These are phyloP conservation scores for Mustela nigripes DNA, from an alignment of 2,113 vertebrate genomes.

Conservation along the genomic window DNA sequence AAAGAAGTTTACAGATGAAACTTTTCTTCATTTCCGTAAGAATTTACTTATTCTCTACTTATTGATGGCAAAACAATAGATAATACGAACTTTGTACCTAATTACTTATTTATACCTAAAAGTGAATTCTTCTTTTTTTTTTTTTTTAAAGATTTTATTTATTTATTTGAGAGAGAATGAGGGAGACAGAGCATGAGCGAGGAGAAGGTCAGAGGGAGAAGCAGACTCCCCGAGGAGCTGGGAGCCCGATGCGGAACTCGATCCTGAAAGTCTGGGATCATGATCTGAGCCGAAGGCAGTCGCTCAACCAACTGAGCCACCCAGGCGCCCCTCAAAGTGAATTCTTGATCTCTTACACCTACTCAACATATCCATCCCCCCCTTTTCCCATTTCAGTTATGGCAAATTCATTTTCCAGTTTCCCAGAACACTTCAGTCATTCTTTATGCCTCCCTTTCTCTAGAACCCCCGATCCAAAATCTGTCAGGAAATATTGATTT, in stretches of 20 bases:
- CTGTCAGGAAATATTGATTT: neutral
- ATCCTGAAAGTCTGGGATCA: too few species aligned
- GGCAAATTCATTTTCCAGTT: constrained; percentile 17
- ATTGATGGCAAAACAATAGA: neutral
- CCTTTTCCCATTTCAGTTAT: neutral
- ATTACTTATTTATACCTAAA: neutral
- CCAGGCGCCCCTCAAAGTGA: neutral
- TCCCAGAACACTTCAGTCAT: constrained; percentile 5
- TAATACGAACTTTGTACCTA: neutral
- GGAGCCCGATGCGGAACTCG: too few species aligned
- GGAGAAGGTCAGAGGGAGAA: too few species aligned
- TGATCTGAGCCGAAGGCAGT: too few species aligned
- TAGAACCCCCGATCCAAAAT: neutral
- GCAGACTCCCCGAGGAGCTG: too few species aligned
- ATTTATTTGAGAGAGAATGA: too few species aligned
- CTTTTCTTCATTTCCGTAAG: neutral
- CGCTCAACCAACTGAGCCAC: too few species aligned
- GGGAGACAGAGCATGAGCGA: too few species aligned
- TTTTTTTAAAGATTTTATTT: too few species aligned
- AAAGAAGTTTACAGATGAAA: constrained; percentile 18
- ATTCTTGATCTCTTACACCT: neutral
- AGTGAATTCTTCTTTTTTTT: neutral
- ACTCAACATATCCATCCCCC: neutral
- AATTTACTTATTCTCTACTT: neutral
- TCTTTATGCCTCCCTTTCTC: neutral